A percentile compares a stretch with the other conserved stretches of the same genome.
phyloP scores from a whole-genome alignment of 1,140 invertebrate species.

The Eciton burchellii region DNA sequence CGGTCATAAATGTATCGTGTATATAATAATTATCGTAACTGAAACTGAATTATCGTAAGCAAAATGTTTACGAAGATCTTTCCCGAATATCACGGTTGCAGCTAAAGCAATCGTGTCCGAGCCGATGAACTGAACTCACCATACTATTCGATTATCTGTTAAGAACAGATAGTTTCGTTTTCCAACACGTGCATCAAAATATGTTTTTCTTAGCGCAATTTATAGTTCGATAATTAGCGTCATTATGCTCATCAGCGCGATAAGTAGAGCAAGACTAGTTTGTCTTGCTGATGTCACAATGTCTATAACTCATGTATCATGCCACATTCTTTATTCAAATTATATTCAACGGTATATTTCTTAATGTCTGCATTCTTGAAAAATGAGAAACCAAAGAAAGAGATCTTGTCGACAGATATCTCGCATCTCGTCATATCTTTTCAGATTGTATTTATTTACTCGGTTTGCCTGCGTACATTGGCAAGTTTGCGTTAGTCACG shows the following conservation, averaged over 20 bases:
- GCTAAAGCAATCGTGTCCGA: background rate
- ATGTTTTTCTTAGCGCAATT: constrained; percentile 9
- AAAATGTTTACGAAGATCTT: background rate
- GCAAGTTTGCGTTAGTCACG: background rate
- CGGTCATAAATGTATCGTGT: too few species aligned
- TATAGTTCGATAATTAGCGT: constrained; percentile 19
- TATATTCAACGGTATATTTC: background rate
- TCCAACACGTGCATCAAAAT: constrained; percentile 2
- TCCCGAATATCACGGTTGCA: background rate
- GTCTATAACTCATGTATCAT: background rate
- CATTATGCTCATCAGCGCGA: background rate
- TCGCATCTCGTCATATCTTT: background rate
- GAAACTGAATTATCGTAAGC: too few species aligned
- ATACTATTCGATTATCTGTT: background rate
- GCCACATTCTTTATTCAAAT: background rate
- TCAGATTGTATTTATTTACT: constrained; percentile 16
- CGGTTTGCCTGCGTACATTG: background rate
- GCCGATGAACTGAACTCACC: background rate
- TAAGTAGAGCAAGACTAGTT: background rate
- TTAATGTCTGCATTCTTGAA: background rate
- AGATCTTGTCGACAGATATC: background rate
- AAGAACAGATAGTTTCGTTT: constrained; percentile 18
- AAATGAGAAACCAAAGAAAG: background rate
- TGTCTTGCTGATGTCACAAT: background rate
- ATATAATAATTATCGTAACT: too few species aligned